phyloP scores from a whole-genome alignment of 2,888 invertebrate species.

The Lycaena phlaeas region DNA sequence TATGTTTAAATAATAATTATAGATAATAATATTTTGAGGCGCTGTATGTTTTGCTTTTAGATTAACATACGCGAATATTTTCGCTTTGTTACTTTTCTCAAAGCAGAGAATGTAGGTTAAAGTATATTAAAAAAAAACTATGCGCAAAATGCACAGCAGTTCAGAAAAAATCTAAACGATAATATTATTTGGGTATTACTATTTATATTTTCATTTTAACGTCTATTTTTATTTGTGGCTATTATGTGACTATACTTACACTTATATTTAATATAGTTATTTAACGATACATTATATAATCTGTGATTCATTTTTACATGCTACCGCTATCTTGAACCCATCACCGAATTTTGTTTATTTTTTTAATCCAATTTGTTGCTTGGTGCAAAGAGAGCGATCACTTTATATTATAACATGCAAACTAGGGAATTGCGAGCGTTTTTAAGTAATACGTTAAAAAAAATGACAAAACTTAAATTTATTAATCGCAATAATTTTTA shows the following conservation, averaged over 20 bases:
- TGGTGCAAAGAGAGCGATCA: neutral
- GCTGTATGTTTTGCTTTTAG: too few species aligned
- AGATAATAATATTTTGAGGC: too few species aligned
- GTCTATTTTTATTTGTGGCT: neutral
- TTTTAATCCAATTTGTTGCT: neutral
- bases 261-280: neutral
- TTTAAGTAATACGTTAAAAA: too few species aligned
- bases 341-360: neutral
- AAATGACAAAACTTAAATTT: too few species aligned
- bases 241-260: neutral
- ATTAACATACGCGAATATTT: too few species aligned
- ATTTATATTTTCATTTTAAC: neutral
- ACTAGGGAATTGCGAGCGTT: too few species aligned
- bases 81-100: too few species aligned
- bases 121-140: too few species aligned
- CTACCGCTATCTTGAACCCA: neutral
- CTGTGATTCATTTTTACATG: constrained; percentile 1
- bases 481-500: too few species aligned
- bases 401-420: neutral
- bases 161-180: neutral
- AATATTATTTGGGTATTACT: too few species aligned
- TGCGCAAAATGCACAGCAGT: constrained; percentile 3
- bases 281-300: neutral
- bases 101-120: too few species aligned
- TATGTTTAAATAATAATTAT: too few species aligned